A percentile compares a stretch with the other conserved stretches of the same genome.
Evolutionary conservation across 2,888 invertebrate species (phyloP).

Genomic region (Drosophila niveifrons): DNA sequence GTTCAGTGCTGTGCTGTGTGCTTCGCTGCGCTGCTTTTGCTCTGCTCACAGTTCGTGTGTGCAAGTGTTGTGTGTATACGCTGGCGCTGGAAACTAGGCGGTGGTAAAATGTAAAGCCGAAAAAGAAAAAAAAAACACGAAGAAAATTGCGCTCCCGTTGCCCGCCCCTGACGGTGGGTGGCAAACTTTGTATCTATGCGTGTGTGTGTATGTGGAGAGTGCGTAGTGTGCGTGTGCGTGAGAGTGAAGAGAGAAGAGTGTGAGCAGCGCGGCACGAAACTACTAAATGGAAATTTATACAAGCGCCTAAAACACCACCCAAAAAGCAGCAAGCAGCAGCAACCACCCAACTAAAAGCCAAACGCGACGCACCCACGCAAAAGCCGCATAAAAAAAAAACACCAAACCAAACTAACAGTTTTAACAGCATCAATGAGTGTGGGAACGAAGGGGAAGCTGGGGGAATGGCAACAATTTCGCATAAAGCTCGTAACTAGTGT

Average conservation of each 20-base stretch:
- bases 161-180: slow-evolving; percentile 62
- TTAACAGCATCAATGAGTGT: slow-evolving; percentile 22
- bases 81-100: slow-evolving; percentile 78
- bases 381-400: slow-evolving; percentile 47
- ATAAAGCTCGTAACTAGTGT: slow-evolving; percentile 2
- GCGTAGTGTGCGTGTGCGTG: slow-evolving; percentile 49
- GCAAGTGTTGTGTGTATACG: slow-evolving; percentile 76
- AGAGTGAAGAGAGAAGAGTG: slow-evolving; percentile 44
- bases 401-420: slow-evolving; percentile 18
- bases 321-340: slow-evolving; percentile 11
- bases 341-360: slow-evolving; percentile 53
- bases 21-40: slow-evolving; percentile 43
- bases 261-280: slow-evolving; percentile 57
- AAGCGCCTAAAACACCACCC: slow-evolving; percentile 63
- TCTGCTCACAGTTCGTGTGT: slow-evolving; percentile 61
- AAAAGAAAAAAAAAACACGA: slow-evolving; percentile 59
- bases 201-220: slow-evolving; percentile 51
- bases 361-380: slow-evolving; percentile 61
- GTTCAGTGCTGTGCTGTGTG: slow-evolving; percentile 21
- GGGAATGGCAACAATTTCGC: slow-evolving; percentile 9
- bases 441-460: not conserved
- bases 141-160: slow-evolving; percentile 66
- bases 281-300: slow-evolving; percentile 76
- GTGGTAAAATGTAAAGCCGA: slow-evolving; percentile 73
- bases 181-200: slow-evolving; percentile 22